Evolutionary conservation across 2,797 vertebrate genomes (phyloP).

Genomic region (Phylloscopus collybita): DNA sequence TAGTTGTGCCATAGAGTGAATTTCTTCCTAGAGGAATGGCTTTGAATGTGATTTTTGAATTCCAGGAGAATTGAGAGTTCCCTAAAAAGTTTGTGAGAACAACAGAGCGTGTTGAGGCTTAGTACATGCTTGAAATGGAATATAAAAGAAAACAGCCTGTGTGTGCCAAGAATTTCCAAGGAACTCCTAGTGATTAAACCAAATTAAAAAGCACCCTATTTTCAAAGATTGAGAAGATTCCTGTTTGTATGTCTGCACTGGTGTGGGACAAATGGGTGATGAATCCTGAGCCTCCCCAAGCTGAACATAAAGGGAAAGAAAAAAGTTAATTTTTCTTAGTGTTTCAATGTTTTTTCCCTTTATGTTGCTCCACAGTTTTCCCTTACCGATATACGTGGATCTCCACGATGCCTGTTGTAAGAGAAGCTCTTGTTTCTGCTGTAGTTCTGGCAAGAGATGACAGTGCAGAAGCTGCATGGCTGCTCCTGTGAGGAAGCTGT

Average conservation of each 20-base stretch:
- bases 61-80: not conserved
- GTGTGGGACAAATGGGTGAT: not conserved
- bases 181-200: not conserved
- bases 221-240: not conserved
- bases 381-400: rapidly evolving
- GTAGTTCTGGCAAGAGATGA: not conserved
- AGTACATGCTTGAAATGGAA: not conserved
- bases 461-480: not conserved
- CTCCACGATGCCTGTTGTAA: not conserved
- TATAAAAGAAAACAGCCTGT: not conserved
- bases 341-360: not conserved
- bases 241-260: not conserved
- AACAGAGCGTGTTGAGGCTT: not conserved
- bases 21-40: not conserved
- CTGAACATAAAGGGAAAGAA: not conserved
- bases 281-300: not conserved
- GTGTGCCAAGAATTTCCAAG: not conserved
- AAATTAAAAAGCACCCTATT: not conserved
- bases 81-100: not conserved
- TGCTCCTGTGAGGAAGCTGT: not conserved
- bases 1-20: not conserved
- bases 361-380: not conserved
- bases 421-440: not conserved
- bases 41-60: not conserved
- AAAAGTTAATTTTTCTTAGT: rapidly evolving